Base-by-base conservation (phyloP, 1,140 invertebrate genomes). In the Conopomorpha cramerella region DNA sequence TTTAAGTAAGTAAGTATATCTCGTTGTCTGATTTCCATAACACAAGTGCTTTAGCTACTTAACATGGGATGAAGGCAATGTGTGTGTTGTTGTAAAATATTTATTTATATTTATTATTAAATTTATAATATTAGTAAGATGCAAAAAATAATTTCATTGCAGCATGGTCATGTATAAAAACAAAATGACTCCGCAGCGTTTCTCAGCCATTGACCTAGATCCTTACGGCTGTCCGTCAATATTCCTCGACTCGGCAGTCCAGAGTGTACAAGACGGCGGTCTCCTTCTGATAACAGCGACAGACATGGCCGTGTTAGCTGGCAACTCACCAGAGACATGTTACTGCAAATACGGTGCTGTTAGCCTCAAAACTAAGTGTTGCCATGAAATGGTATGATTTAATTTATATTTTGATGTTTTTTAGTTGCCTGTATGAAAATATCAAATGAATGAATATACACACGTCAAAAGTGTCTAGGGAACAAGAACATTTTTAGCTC, bases 281-380 rank as follows among this genome's bases (percentile, higher is more conserved):
- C 51, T 93, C 7, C 70, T 99, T n/a, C 83, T 98, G 42, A 86
- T 99, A 0, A 99, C 98, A 0, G 96, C 95, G 13, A 99, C 98
- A 0, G 98, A 99, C 67, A 95, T 97, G 90, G 97, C 95, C 1
- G 88, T 98, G 8, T 73, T 99, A 29, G 96, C 95, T 49, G 98
- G 98, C 1, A 99, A 98, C 80, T 85, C 88, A 2, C 88, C 93
- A 1, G 96, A 99, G 73, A 93, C 95, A 0, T 99, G 94, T 65
- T 92, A 89, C 56, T 84, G 86, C 0, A 98, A 98, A 81, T 99
- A 99, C 74, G 96, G 96, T 2, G 84, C 95, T 6, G 80, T 97
- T 36, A 92, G 96, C 1, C 60, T 98, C 6, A 88, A 87, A 51
- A 87, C 86, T 10, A 93, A 91, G 59, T 85, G 84, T 44, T 99